Evolutionary conservation across 2,888 invertebrate genomes (phyloP), one percentile per base, ranked within the genome.

Genomic region (Idaea aversata): DNA sequence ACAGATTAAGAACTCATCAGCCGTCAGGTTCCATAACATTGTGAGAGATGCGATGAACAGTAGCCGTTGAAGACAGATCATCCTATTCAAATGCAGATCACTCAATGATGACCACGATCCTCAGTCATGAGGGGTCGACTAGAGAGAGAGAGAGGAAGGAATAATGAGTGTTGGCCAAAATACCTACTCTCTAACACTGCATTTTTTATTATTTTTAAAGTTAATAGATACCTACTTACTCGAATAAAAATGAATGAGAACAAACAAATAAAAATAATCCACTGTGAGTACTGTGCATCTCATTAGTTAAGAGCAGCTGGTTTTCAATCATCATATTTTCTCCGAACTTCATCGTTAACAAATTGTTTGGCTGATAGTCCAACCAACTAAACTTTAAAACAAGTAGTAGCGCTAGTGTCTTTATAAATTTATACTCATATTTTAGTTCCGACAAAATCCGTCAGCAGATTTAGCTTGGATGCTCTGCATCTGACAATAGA

Each of bases 401-500:
- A 7, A 47, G 7, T 47, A 13, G 10, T 47, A 10, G 47, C 47
- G 47, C 47, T 47, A 47, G 47, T 47, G 47, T 47, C 47, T 47
- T 47, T 47, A 47, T 13, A 47, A 47, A 47, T 47, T 7, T 47
- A 13, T 13, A 13, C 10, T 47, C 7, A 10, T 47, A 47, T 47
- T 47, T 25, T 47, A 47, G 47, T 47, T 47, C 47, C 47, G 47
- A 47, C 3, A 47, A 47, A 47, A 47, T 47, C 47, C 10, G 47
- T 10, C 5, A 10, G 6, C 47, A 10, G 47, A 47, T 10, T 47
- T 47, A 47, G 13, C 13, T 47, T 47, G 10, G 47, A 7, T 47
- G 47, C 10, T 47, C 13, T 47, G 7, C 47, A 59, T 59, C 59
- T 59, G 47, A 59, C 61, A 34, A 59, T 61, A 65, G 69, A 47